phyloP scores from a whole-genome alignment of 2,797 vertebrate genomes.

The Monodelphis domestica region DNA sequence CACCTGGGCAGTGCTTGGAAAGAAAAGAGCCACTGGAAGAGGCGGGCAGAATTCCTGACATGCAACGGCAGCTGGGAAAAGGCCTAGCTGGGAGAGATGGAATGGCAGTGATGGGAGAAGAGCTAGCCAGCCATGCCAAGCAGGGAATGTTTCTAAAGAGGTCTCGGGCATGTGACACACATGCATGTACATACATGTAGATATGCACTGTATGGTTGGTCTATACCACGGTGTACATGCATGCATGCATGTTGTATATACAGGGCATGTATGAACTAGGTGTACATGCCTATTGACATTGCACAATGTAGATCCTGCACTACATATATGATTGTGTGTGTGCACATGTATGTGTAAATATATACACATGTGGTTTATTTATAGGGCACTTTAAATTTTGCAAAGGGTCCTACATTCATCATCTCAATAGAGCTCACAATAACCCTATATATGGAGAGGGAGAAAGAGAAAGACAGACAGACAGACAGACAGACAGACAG shows the following conservation, averaged over 20 bases:
- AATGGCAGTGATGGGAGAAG: not conserved
- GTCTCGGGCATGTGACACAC: too few relatives aligned
- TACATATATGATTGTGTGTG: too few relatives aligned
- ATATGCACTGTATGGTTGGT: too few relatives aligned
- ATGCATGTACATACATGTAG: fast-evolving
- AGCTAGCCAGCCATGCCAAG: not conserved
- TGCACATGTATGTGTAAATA: too few relatives aligned
- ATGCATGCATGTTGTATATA: too few relatives aligned
- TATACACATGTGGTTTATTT: not conserved
- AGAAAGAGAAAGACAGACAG: too few relatives aligned
- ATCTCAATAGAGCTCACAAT: not conserved
- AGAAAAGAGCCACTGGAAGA: not conserved
- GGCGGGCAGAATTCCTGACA: not conserved
- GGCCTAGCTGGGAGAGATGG: not conserved
- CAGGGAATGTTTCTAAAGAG: not conserved
- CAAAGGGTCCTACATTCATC: too few relatives aligned
- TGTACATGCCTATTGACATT: too few relatives aligned
- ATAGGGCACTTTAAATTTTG: not conserved
- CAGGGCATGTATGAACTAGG: too few relatives aligned
- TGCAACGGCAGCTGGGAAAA: not conserved
- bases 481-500: too few relatives aligned
- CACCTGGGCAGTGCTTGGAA: not conserved
- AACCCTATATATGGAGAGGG: not conserved
- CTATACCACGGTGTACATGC: too few relatives aligned
- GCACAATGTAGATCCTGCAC: too few relatives aligned